phyloP scores from a whole-genome alignment of 2,888 invertebrate genomes.

The Spicauda simplicius region DNA sequence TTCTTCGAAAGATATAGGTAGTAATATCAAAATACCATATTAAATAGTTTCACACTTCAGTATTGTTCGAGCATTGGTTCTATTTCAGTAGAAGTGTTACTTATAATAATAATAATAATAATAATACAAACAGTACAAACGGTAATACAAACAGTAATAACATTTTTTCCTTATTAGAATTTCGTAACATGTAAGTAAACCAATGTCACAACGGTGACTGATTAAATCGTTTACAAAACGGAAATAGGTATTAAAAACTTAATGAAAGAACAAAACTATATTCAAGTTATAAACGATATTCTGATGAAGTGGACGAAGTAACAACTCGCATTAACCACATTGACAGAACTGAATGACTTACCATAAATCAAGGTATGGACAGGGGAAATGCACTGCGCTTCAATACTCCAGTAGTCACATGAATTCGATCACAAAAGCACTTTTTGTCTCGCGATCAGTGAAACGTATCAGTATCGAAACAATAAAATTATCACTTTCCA shows the following conservation, averaged over 20 bases:
- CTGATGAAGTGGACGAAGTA: neutral
- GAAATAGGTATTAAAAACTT: neutral
- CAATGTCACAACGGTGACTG: neutral
- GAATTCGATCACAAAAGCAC: conserved; percentile 71
- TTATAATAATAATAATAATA: no score
- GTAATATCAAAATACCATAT: no score
- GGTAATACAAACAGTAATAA: no score
- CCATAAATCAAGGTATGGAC: conserved; percentile 70
- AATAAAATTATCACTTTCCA: conserved; percentile 74
- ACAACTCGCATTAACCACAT: neutral
- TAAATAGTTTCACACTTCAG: no score
- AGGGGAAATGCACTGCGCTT: conserved; percentile 68
- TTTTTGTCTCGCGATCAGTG: conserved; percentile 72
- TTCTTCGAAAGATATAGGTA: no score
- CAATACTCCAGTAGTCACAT: conserved; percentile 71
- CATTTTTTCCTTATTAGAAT: neutral
- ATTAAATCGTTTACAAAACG: neutral
- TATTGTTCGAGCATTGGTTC: no score
- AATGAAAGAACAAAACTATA: neutral
- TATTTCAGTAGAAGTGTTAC: no score
- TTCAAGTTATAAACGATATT: neutral
- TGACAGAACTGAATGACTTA: conserved; percentile 56
- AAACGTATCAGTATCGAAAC: conserved; percentile 67
- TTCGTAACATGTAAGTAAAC: neutral
- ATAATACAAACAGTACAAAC: no score